Percentiles rank a stretch among this genome's conserved stretches.
Conservation (phyloP, 2,113 vertebrate species). For the Meles meles region DNA sequence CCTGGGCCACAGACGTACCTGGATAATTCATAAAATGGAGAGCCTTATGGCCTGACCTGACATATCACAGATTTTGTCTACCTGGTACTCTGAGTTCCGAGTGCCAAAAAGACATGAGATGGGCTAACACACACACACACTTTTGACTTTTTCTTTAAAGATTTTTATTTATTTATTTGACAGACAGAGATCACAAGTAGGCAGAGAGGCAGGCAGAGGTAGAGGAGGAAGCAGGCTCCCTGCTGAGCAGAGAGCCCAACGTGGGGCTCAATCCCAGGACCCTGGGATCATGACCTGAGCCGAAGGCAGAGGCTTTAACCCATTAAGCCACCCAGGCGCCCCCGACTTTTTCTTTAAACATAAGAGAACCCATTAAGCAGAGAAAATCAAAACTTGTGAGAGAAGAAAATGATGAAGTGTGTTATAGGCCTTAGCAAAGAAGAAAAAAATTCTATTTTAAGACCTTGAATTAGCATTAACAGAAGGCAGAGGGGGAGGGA, state of each 20-base stretch:
- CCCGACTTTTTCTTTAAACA: constrained; percentile 34
- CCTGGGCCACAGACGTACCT: background rate
- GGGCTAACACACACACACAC: background rate
- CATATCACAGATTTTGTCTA: background rate
- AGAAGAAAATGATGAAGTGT: constrained; percentile 58
- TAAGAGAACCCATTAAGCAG: constrained; percentile 52
- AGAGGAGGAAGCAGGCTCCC: too few relatives aligned
- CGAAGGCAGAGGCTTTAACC: too few relatives aligned
- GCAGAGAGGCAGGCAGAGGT: too few relatives aligned
- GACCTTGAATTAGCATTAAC: constrained; percentile 52
- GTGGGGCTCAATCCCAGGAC: too few relatives aligned
- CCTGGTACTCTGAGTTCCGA: background rate
- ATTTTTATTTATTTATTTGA: too few relatives aligned
- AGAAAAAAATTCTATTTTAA: constrained; percentile 60
- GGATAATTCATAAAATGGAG: background rate
- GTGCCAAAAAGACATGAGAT: background rate
- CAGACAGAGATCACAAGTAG: too few relatives aligned
- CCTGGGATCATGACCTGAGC: too few relatives aligned
- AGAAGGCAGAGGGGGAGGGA: constrained; percentile 45
- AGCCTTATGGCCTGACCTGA: background rate
- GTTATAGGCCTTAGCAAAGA: background rate
- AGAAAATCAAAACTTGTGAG: background rate
- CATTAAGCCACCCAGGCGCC: too few relatives aligned
- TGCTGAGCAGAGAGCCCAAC: too few relatives aligned
- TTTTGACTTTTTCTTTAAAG: constrained; percentile 53